Evolutionary conservation across 1,140 invertebrate genomes (phyloP).

Genomic region (Druon quercuslanigerum): DNA sequence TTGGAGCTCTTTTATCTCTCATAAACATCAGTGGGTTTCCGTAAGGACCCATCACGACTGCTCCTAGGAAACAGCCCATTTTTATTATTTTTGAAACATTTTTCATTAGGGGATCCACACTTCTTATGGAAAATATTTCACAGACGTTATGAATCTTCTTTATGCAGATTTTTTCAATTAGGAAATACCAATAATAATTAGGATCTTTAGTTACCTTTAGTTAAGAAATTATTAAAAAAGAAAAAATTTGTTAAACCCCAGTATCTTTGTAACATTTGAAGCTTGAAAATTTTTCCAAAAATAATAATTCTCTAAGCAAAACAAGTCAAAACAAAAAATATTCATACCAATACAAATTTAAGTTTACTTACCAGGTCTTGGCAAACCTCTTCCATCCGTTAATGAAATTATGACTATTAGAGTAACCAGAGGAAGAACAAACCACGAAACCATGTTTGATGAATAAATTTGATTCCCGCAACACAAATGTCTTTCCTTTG

Average conservation of each 20-base stretch:
- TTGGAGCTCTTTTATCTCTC: conserved; percentile 54
- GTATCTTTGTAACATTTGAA: no score
- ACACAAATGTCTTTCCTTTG: not conserved
- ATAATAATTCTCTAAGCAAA: no score
- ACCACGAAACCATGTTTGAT: not conserved
- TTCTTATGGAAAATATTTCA: not conserved
- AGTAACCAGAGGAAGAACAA: not conserved
- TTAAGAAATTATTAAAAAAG: no score
- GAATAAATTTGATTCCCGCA: not conserved
- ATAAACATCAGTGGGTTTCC: conserved; percentile 54
- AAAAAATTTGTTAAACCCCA: no score
- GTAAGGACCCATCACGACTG: conserved; percentile 51
- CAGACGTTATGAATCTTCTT: not conserved
- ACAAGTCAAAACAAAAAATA: no score
- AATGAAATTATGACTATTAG: not conserved
- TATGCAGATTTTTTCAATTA: not conserved
- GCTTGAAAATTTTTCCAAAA: no score
- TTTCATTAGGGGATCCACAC: conserved; percentile 17
- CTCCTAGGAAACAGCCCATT: conserved; percentile 46
- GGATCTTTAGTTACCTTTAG: no score
- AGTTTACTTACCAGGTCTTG: not conserved
- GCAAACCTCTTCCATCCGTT: not conserved
- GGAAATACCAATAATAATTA: no score
- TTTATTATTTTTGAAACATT: conserved; percentile 26
- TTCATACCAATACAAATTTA: not conserved